Conservation (phyloP, 92 coral and sea anemone genomes). For the Chrysogorgia sp. region DNA sequence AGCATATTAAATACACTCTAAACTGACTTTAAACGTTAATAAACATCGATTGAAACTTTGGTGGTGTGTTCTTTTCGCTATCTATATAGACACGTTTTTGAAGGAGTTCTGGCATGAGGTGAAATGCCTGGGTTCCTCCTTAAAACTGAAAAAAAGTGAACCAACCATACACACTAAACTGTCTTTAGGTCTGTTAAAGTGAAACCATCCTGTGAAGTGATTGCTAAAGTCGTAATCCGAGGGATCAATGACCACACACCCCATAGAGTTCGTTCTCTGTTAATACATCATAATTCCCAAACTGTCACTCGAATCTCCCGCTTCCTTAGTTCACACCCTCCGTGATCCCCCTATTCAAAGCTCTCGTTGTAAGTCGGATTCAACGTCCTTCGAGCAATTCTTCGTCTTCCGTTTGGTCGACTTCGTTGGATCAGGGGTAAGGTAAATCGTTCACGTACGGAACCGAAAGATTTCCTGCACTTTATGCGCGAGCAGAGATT, state of each 20-base stretch:
- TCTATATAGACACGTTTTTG: too few relatives aligned
- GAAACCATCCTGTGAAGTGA: slow-evolving; percentile 74
- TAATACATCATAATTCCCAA: slow-evolving; percentile 89
- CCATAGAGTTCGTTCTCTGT: slow-evolving; percentile 95
- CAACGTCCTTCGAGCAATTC: slow-evolving; percentile 81
- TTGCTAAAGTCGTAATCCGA: slow-evolving; percentile 70
- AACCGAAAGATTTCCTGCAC: slow-evolving; percentile 76
- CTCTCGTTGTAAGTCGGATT: slow-evolving; percentile 98
- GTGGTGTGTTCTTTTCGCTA: too few relatives aligned
- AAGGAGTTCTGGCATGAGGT: too few relatives aligned
- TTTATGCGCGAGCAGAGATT: slow-evolving; percentile 77
- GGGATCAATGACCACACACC: slow-evolving; percentile 86
- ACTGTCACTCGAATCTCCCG: slow-evolving; percentile 89
- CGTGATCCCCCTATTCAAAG: slow-evolving; percentile 68
- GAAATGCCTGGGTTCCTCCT: too few relatives aligned
- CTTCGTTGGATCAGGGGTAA: slow-evolving; percentile 88
- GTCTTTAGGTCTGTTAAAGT: slow-evolving; percentile 74
- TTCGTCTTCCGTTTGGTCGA: slow-evolving; percentile 95
- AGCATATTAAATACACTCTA: too few relatives aligned
- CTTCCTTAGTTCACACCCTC: slow-evolving; percentile 66
- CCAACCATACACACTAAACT: background rate
- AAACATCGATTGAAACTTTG: too few relatives aligned
- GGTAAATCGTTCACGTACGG: slow-evolving; percentile 97
- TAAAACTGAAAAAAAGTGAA: background rate
- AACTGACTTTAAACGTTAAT: too few relatives aligned